Evolutionary conservation across 2,888 invertebrate species (phyloP), one percentile per base, ranked within the genome.

Genomic region (Hirtodrosophila confusa): DNA sequence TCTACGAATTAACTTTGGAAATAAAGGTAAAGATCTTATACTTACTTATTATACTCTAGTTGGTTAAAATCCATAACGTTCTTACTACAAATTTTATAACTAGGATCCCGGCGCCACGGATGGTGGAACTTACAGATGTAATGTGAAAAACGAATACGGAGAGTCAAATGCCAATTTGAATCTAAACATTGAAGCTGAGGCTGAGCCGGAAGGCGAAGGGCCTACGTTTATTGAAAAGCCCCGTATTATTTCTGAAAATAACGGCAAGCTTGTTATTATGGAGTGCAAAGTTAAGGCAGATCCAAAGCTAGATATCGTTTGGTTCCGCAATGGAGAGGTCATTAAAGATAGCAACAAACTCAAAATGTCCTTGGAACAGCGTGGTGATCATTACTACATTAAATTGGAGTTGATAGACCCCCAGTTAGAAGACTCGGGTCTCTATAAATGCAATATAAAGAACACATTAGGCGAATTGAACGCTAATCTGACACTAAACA

Each of bases 361-460:
- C 68, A 95, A 95, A 90, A 95, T 96, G 90, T 93, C 93, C 47
- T 94, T 96, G 90, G 95, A 96, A 90, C 95, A 96, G 73, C 93
- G 93, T 60, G 94, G 95, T 51, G 96, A 96, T 88, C 93, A 97
- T 78, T 98, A 97, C 92, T 95, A 96, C 86, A 96, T 98, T 64
- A 95, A 96, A 91, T 92, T 98, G 79, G 97, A 97, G 92, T 93
- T 98, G 39, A 94, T 95, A 88, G 97, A 98, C 92, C 98, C 98
- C 75, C 97, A 97, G 89, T 94, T 97, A 73, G 97, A 97, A 89
- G 99, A 99, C 93, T 98, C 98, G 86, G 99, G 99, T 78, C 93
- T 98, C 71, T 99, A 99, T 93, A 98, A 99, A 92, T 99, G 99
- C 92, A 98, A 98, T 90, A 97, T 98, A 88, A 98, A 98, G 92